phyloP scores from a whole-genome alignment of 53 echinoderm and acorn worm species.

The Echinometra lucunter region DNA sequence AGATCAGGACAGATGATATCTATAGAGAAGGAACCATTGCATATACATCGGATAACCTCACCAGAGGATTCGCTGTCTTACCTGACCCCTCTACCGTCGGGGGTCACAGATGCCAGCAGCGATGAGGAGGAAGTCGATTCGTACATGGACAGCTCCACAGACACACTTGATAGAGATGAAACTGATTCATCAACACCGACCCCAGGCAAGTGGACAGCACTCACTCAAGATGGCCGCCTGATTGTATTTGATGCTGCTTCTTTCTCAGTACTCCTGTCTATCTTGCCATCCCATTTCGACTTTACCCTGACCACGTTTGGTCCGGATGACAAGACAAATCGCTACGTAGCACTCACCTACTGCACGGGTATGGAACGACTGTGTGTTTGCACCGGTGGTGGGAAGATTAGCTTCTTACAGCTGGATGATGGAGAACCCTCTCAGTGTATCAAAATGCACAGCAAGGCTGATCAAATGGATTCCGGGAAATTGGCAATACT shows the following conservation, averaged over 20 bases:
- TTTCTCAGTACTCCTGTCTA: constrained; percentile 77
- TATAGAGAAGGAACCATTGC: constrained; percentile 71
- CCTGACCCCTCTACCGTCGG: constrained; percentile 76
- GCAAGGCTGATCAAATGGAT: constrained; percentile 53
- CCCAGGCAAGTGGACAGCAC: constrained; percentile 84
- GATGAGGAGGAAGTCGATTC: constrained; percentile 77
- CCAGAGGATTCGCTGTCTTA: constrained; percentile 66
- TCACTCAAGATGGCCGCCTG: constrained; percentile 78
- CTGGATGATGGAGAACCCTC: constrained; percentile 67
- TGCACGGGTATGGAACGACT: constrained; percentile 96
- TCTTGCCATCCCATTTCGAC: constrained; percentile 70
- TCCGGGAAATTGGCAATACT: constrained; percentile 23
- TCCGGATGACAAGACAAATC: constrained; percentile 56
- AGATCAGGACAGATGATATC: constrained; percentile 50
- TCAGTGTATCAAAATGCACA: not conserved
- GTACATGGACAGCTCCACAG: constrained; percentile 51
- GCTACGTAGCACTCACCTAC: constrained; percentile 84
- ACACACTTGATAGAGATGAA: constrained; percentile 77
- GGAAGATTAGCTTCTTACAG: constrained; percentile 83
- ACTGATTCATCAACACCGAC: constrained; percentile 41
- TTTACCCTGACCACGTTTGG: constrained; percentile 17
- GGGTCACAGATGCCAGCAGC: constrained; percentile 75
- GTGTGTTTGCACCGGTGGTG: constrained; percentile 85
- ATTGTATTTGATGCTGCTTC: constrained; percentile 80
- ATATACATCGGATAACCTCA: constrained; percentile 77